Base-by-base conservation (phyloP, 2,797 vertebrate species). In the Malurus leucopterus region DNA sequence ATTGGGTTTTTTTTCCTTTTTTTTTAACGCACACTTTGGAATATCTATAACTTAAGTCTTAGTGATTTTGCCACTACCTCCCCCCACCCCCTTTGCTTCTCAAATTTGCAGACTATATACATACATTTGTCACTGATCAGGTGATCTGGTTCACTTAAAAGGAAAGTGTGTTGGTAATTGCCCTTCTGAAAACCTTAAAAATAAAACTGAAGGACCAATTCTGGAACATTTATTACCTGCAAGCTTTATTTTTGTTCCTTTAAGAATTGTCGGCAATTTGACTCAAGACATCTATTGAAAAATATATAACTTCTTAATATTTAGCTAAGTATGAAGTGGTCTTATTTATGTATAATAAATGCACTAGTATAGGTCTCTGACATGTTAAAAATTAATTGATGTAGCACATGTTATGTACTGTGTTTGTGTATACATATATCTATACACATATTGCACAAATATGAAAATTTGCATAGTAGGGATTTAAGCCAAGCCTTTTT, bases 191-290 rank as follows among this genome's bases (percentile, higher is more conserved):
- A 53, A 70, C 13, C n/a, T 59, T 34, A 57, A 34, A 81, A 84
- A 29, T 46, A 53, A 91, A 54, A 59, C 18, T 34, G 27, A 89
- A 71, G 29, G 20, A n/a, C 22, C 4, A n/a, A 8, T 64, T 67
- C 7, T 70, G 43, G 22, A 32, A 50, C 34, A 10, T 74, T 57
- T 57, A 13, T 17, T 88, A 27, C 24, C 67, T 67, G 23, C 20
- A 68, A 71, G 29, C 18, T 62, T 78, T 54, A 26, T 62, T 75
- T 90, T 82, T 50, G 38, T 72, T 70, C 13, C 34, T 83, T 57
- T 27, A 67, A 64, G 57, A 79, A 16, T 38, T 69, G 49, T 41
- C 78, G 29, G 12, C 32, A 32, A 29, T 78, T 77, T 5, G 2
- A 30, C 63, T 72, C 13, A 69, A 69, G 59, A 50, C 16, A 32